phyloP scores from a whole-genome alignment of 2,797 vertebrate genomes.

The Intellagama lesueurii region DNA sequence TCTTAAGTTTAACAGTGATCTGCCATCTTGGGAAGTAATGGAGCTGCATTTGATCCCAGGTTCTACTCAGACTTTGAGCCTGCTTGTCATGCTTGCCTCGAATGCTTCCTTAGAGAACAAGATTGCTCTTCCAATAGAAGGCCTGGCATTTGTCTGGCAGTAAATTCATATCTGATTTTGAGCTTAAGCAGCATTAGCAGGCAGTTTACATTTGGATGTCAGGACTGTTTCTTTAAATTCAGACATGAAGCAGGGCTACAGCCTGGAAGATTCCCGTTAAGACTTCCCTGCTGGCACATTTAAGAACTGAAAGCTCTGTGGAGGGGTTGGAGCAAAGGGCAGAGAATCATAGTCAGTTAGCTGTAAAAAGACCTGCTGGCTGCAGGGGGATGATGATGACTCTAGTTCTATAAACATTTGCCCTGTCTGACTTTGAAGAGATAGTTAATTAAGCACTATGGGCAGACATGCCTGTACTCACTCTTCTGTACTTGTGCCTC shows the following conservation, averaged over 20 bases:
- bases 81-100: background rate
- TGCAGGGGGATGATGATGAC: background rate
- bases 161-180: background rate
- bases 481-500: conserved; percentile 46
- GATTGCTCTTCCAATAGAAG: background rate
- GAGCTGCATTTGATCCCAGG: background rate
- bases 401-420: background rate
- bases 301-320: conserved; percentile 14
- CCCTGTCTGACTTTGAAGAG: conserved; percentile 30
- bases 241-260: conserved; percentile 22
- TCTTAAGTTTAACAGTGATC: background rate
- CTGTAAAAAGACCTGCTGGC: conserved; percentile 18
- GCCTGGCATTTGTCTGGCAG: background rate
- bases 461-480: conserved; percentile 33
- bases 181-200: background rate
- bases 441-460: conserved; percentile 48
- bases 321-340: background rate
- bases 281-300: background rate
- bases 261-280: conserved; percentile 10
- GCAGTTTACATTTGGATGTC: background rate
- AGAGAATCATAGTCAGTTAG: conserved; percentile 2
- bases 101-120: background rate
- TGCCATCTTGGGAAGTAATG: background rate
- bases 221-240: background rate
- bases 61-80: background rate